These are phyloP conservation scores for Drosophila willistoni DNA, from an alignment of 1,140 invertebrate species.

Conservation along the genomic window DNA sequence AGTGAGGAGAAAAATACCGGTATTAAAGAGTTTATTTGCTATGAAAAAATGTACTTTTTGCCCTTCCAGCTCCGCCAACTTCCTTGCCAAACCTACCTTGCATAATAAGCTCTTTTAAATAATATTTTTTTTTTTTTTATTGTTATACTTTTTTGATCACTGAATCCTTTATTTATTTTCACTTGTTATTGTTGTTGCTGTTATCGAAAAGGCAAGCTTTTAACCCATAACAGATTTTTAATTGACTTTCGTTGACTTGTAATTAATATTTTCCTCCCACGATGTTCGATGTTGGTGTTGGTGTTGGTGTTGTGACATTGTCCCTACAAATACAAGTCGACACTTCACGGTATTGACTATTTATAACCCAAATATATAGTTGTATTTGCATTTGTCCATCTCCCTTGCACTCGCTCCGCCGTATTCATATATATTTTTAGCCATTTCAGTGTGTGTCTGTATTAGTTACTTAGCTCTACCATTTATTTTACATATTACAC, in stretches of 20 bases:
- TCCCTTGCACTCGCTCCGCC: not conserved
- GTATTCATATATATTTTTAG: not conserved
- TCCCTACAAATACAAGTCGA: conserved; percentile 7
- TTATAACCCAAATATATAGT: not conserved
- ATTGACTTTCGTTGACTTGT: conserved; percentile 23
- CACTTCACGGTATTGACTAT: not conserved
- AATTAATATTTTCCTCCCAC: conserved; percentile 19
- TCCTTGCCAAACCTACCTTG: no score
- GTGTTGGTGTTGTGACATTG: not conserved
- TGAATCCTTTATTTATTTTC: not conserved
- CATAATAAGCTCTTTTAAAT: not conserved
- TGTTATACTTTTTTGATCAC: not conserved
- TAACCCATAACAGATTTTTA: conserved; percentile 18
- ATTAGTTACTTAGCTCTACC: not conserved
- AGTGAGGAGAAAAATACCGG: no score
- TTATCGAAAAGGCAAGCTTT: conserved; percentile 4
- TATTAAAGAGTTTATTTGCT: no score
- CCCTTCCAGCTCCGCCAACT: no score
- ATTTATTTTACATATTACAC: not conserved
- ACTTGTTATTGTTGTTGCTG: not conserved
- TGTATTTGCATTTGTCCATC: not conserved
- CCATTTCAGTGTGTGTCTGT: not conserved
- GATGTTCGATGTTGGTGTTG: conserved; percentile 1
- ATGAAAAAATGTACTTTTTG: no score
- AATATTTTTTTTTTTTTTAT: not conserved